Percentiles rank a stretch among this genome's conserved stretches.
These are phyloP conservation scores for Dasysyrphus tricinctus DNA, from an alignment of 2,888 invertebrate species.

Conservation along the genomic window DNA sequence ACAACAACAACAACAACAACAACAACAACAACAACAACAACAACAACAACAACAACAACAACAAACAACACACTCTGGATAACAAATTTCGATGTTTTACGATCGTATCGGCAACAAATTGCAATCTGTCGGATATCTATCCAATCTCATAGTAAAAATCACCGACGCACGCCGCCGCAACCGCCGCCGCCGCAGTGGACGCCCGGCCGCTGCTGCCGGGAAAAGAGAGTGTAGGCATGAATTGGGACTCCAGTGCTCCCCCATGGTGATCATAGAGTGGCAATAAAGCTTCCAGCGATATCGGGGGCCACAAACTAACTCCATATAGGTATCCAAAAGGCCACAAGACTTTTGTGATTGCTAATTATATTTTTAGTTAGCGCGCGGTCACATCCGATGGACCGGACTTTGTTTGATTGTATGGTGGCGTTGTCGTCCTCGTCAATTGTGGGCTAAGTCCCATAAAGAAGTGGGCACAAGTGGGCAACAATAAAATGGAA, in stretches of 20 bases:
- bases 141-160: conserved; percentile 58
- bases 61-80: conserved; percentile 52
- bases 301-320: conserved; percentile 30
- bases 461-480: conserved; percentile 51
- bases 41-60: conserved; percentile 47
- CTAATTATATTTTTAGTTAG: conserved; percentile 70
- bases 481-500: conserved; percentile 65
- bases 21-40: conserved; percentile 50
- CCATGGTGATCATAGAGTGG: conserved; percentile 58
- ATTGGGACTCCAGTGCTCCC: conserved; percentile 45
- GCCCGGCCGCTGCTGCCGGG: not conserved
- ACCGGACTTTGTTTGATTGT: conserved; percentile 23
- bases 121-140: conserved; percentile 68
- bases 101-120: conserved; percentile 73
- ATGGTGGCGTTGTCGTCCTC: conserved; percentile 30
- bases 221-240: not conserved
- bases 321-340: conserved; percentile 41
- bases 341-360: conserved; percentile 49
- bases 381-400: conserved; percentile 48
- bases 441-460: conserved; percentile 57
- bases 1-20: conserved; percentile 45
- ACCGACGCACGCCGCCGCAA: conserved; percentile 11
- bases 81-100: conserved; percentile 73
- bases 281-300: conserved; percentile 57
- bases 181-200: too few relatives aligned